Evolutionary conservation across 2,113 vertebrate genomes (phyloP), one percentile per base, ranked within the genome.

Genomic region (Ardeotis arabs): DNA sequence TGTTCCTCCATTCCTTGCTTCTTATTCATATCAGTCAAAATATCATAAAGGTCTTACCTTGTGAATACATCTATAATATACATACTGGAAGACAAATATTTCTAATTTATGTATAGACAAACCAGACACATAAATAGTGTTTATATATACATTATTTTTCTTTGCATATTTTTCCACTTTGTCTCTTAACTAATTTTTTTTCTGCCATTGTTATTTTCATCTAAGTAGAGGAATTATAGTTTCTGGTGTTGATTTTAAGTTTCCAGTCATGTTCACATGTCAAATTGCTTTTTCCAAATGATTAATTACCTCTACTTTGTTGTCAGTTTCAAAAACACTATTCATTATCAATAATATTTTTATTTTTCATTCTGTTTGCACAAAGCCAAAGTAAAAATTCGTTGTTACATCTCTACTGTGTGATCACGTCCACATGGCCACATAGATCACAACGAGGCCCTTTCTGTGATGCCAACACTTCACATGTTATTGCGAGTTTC

Each of bases 331-430:
- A 78, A 68, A 39, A 85, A 52, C 9, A 31, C 7, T 23, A 28
- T 72, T 77, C 13, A 22, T 67, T 68, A 63, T 50, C 28, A 62
- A 28, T 56, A 73, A 33, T 33, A 56, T 7, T 53, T 86, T 80
- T 64, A 56, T 56, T 95, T 56, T 27, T 81, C n/a, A 66, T 58
- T 80, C 67, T 92, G 14, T 72, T 72, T 68, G 23, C 24, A 76
- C 33, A 69, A 80, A 69, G 9, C 5, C 33, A 35, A 9, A 0
- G 0, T 68, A 24, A 55, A 79, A 63, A 88, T 14, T 33, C 6
- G 23, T 25, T 1, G 60, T 79, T 72, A 49, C 20, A 8, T 39
- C 21, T 60, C 35, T 41, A 21, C 50, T 47, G 3, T 47, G 15
- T 59, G 41, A 31, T 72, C 79, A 59, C 1, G 4, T 60, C 56